Evolutionary conservation across 1,140 invertebrate species (phyloP).

Genomic region (Drosophila nigromelanica): DNA sequence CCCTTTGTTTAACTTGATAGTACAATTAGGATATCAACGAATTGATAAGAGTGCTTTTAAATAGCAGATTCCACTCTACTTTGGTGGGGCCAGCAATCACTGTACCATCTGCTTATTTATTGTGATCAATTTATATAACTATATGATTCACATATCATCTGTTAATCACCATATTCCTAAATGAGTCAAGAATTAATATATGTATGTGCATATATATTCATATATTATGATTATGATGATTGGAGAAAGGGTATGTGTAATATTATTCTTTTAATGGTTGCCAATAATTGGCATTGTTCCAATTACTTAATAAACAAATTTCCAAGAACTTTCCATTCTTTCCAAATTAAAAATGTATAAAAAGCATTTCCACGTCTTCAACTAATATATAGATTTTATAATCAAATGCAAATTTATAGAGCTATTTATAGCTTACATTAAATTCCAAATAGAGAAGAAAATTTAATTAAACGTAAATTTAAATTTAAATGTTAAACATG

Average conservation of each 20-base stretch:
- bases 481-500: too few species aligned
- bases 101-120: neutral
- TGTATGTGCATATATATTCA: too few species aligned
- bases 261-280: constrained; percentile 1
- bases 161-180: constrained; percentile 1
- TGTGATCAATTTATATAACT: constrained; percentile 14
- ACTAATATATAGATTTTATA: neutral
- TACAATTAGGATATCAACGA: neutral
- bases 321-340: constrained; percentile 16
- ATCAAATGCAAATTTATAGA: neutral
- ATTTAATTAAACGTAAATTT: too few species aligned
- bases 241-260: neutral
- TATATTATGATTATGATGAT: neutral
- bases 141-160: constrained; percentile 29
- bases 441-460: too few species aligned
- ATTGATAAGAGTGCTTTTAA: too few species aligned
- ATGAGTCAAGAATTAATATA: neutral
- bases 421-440: neutral
- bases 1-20: constrained; percentile 12
- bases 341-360: constrained; percentile 1
- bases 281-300: constrained; percentile 29
- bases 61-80: too few species aligned
- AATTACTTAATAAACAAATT: constrained; percentile 13
- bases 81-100: neutral
- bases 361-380: constrained; percentile 10